Evolutionary conservation across 2,113 vertebrate species (phyloP), one percentile per base, ranked within the genome.

Genomic region (Siphamia tubifer): DNA sequence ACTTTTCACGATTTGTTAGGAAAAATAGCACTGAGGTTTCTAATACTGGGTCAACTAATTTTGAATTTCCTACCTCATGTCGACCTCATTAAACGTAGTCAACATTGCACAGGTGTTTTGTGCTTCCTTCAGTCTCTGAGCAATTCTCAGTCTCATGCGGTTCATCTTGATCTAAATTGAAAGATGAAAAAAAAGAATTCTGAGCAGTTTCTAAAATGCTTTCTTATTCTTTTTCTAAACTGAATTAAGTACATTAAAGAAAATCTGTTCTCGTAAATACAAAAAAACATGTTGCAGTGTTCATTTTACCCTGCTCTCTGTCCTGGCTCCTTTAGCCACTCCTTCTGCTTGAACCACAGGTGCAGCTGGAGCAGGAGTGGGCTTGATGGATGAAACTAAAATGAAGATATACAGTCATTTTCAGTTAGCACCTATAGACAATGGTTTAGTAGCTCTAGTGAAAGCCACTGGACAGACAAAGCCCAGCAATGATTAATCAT

Each of bases 51-150:
- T 62, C 36, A 68, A 21, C 49, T 39, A 56, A 77, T 55, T 64
- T 47, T 12, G 35, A 55, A 42, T 69, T 78, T 84, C 92, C 91
- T 81, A 99, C 98, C 97, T 98, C 98, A 99, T 99, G 85, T 99
- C 98, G 1, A 99, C 90, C 91, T 99, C 98, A 77, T 99, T 99
- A 90, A 98, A 98, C 9, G 98, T 99, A 1, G 97, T 99, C 79
- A 99, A 86, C 98, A 99, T 99, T 19, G 98, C 98, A 49, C 98
- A 99, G 32, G 97, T 98, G 79, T 95, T 95, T 82, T 99, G 98
- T 67, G 98, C 96, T 85, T 99, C 97, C 74, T 99, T 99, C 83
- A 99, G 95, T 45, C 98, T 94, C 88, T 98, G 96, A 56, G 98
- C 96, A 24, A 99, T 99, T 74, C 98, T 95, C 81, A 96, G 94